phyloP scores from a whole-genome alignment of 2,888 invertebrate genomes.

The Mythimna ferrago region DNA sequence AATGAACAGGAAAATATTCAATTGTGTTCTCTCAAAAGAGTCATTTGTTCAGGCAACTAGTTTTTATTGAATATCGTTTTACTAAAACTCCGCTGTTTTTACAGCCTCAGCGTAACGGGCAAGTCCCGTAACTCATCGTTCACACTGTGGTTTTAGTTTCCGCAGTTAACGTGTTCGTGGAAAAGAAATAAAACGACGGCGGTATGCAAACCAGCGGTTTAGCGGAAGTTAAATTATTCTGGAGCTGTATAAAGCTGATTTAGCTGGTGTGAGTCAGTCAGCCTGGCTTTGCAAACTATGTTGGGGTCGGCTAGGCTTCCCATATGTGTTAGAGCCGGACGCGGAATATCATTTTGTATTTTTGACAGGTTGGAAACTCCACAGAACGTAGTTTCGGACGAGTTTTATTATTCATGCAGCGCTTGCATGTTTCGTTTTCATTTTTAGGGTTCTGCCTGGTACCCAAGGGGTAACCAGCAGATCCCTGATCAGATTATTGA shows the following conservation, averaged over 20 bases:
- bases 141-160: slow-evolving; percentile 70
- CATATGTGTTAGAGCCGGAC: neutral
- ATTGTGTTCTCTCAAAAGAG: neutral
- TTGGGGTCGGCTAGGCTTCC: slow-evolving; percentile 16
- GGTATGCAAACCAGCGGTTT: slow-evolving; percentile 58
- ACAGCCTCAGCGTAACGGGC: slow-evolving; percentile 47
- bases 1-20: neutral
- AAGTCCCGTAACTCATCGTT: slow-evolving; percentile 74
- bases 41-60: neutral
- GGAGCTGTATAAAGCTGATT: slow-evolving; percentile 45
- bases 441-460: slow-evolving; percentile 8
- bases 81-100: slow-evolving; percentile 41
- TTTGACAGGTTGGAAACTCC: slow-evolving; percentile 18
- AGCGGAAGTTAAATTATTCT: slow-evolving; percentile 51
- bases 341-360: slow-evolving; percentile 21
- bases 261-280: slow-evolving; percentile 33
- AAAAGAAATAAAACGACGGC: slow-evolving; percentile 59
- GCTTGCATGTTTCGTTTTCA: slow-evolving; percentile 11
- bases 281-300: slow-evolving; percentile 23
- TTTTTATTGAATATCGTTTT: slow-evolving; percentile 11
- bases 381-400: slow-evolving; percentile 1
- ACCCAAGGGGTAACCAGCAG: neutral
- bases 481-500: no score
- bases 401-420: slow-evolving; percentile 26
- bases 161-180: slow-evolving; percentile 55